A percentile compares a stretch with the other conserved stretches of the same genome.
These are phyloP conservation scores for Heliconius nattereri DNA, from an alignment of 1,140 invertebrate species.

Conservation along the genomic window DNA sequence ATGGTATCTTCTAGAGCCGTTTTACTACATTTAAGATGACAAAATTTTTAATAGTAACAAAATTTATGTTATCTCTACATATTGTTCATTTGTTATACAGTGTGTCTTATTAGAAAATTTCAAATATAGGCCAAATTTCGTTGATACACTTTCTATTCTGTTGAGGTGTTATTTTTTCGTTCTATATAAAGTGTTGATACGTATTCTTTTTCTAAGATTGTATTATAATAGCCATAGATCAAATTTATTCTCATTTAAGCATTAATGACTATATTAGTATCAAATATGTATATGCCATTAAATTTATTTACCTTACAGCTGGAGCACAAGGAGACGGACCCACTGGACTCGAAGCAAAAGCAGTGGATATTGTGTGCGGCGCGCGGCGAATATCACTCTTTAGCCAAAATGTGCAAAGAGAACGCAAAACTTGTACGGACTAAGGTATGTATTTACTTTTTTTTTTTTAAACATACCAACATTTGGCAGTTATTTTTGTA, in stretches of 20 bases:
- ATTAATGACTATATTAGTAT: too few species aligned
- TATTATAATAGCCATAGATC: too few species aligned
- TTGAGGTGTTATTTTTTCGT: too few species aligned
- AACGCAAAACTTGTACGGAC: constrained; percentile 89
- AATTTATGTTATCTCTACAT: too few species aligned
- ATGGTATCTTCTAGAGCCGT: too few species aligned
- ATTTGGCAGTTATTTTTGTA: background rate
- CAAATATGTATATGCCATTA: background rate
- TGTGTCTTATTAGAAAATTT: too few species aligned
- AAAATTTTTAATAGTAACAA: too few species aligned
- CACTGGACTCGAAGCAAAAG: constrained; percentile 85
- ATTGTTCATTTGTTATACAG: too few species aligned
- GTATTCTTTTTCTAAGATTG: too few species aligned
- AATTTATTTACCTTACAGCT: constrained; percentile 42
- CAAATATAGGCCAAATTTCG: background rate
- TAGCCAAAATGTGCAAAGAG: constrained; percentile 90
- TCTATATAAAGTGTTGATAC: background rate
- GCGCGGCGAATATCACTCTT: constrained; percentile 90
- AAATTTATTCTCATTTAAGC: too few species aligned
- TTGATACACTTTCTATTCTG: background rate
- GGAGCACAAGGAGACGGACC: constrained; percentile 68
- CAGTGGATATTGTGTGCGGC: constrained; percentile 93
- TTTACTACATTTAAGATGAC: too few species aligned
- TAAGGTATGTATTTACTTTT: constrained; percentile 85
- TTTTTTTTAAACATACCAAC: background rate